Evolutionary conservation across 2,888 invertebrate species (phyloP).

Genomic region (Plagodis pulveraria): DNA sequence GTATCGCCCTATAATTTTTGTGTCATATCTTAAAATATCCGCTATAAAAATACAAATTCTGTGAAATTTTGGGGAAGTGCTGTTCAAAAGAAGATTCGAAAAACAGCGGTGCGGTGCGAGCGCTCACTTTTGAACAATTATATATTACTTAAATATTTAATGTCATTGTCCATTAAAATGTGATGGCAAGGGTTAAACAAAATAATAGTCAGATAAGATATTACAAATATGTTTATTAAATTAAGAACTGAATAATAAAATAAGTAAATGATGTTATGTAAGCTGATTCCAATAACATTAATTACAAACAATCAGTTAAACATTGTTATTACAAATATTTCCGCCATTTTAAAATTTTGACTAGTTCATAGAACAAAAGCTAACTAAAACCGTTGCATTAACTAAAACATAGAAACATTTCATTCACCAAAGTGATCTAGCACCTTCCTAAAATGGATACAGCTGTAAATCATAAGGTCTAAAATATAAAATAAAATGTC

Average conservation of each 20-base stretch:
- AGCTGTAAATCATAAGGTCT: conserved; percentile 29
- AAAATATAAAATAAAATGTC: conserved; percentile 20
- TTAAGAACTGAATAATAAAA: conserved; percentile 76
- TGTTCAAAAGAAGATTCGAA: too few species aligned
- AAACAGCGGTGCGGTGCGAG: too few species aligned
- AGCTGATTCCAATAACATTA: conserved; percentile 68
- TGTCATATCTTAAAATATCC: too few species aligned
- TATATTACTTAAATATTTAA: too few species aligned
- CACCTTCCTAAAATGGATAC: conserved; percentile 61
- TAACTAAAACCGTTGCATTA: conserved; percentile 37
- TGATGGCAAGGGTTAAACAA: conserved; percentile 3
- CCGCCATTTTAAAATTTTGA: conserved; percentile 76
- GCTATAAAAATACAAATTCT: too few species aligned
- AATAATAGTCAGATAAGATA: conserved; percentile 63
- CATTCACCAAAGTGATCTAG: conserved; percentile 48
- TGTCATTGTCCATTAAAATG: too few species aligned
- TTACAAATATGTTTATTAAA: conserved; percentile 83
- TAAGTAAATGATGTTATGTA: conserved; percentile 68
- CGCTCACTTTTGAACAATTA: too few species aligned
- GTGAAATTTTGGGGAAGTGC: too few species aligned
- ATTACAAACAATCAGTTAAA: conserved; percentile 55
- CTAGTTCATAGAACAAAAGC: conserved; percentile 68
- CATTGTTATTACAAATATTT: conserved; percentile 46
- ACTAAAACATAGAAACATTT: conserved; percentile 33
- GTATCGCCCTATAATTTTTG: too few species aligned